Conservation (phyloP, 2,113 vertebrate genomes). For the Pyrgilauda ruficollis region DNA sequence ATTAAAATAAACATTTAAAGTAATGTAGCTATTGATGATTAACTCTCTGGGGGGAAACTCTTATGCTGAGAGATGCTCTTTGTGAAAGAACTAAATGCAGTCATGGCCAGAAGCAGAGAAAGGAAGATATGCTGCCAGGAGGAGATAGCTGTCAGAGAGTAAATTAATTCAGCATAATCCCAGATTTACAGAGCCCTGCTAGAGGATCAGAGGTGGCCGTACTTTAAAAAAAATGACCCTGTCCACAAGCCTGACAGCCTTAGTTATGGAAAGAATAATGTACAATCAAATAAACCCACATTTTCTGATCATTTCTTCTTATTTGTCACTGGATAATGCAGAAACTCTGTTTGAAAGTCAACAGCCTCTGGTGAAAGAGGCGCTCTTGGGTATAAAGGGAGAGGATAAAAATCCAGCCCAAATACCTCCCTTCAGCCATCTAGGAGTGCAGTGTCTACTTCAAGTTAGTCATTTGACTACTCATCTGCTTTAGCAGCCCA, state of each 20-base stretch:
- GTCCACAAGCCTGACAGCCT: not conserved
- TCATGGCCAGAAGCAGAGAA: not conserved
- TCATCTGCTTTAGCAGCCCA: constrained; percentile 12
- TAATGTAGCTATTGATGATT: not conserved
- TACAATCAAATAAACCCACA: not conserved
- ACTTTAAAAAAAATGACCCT: rapidly evolving
- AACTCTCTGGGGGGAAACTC: not conserved
- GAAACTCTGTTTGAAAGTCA: not conserved
- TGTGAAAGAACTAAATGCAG: not conserved
- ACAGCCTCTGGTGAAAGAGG: not conserved
- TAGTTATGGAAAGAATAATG: not conserved
- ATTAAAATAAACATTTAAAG: not conserved
- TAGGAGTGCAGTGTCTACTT: not conserved
- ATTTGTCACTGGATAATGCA: not conserved
- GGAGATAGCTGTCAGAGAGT: not conserved
- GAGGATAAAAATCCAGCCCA: not conserved
- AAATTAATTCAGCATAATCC: not conserved
- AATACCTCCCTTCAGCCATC: not conserved
- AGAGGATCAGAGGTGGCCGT: not conserved
- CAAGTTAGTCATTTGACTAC: constrained; percentile 35
- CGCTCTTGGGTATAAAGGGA: not conserved
- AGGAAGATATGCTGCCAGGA: not conserved
- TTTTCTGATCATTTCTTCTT: not conserved
- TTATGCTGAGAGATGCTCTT: not conserved
- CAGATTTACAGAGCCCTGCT: not conserved